Base-by-base conservation (phyloP, 2,888 invertebrate species). In the Copidosoma aretas region DNA sequence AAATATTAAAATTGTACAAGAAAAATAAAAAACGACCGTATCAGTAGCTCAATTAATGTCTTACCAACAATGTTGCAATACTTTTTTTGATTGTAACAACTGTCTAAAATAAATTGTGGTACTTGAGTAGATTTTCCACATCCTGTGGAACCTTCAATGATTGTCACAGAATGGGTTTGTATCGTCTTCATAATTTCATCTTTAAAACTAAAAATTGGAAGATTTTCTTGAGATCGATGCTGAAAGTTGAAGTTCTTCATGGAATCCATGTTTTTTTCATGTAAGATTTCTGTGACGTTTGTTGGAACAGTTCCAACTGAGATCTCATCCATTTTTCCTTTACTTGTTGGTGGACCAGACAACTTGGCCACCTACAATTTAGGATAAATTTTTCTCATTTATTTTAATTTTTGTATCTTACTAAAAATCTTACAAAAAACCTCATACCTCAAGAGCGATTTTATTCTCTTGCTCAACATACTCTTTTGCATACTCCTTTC, bases 111-210 rank as follows among this genome's bases (percentile, higher is more conserved):
- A 85, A 91, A 96, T 81, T 97, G 97, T 0, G 97, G 96, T 0
- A 81, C 93, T 82, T 91, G 91, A 0, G 94, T 94, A 0, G 96
- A 95, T 84, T 95, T 95, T 21, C 98, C 98, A 82, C 97, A 97
- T 0, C 98, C 98, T 0, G 98, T 98, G 0, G 92, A 91, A 0
- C 98, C 98, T 84, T 95, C 91, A 56, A 99, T 89, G 15, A 98
- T 88, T 0, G 93, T 88, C 0, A 96, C 93, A 63, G 90, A 89
- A 80, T 90, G 91, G 1, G 87, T 86, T 21, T 87, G 85, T 14
- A 97, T 89, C 60, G 88, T 86, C 3, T 87, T 83, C 2, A 95
- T 74, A 64, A 97, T 93, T 88, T 93, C 78, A 10, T 79, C 75
- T 67, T 73, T 77, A 60, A 75, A 73, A 4, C 75, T 57, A 22